Percentiles rank a stretch among this genome's conserved stretches.
Evolutionary conservation across 2,113 vertebrate species (phyloP).

Genomic region (Sciurus niger): DNA sequence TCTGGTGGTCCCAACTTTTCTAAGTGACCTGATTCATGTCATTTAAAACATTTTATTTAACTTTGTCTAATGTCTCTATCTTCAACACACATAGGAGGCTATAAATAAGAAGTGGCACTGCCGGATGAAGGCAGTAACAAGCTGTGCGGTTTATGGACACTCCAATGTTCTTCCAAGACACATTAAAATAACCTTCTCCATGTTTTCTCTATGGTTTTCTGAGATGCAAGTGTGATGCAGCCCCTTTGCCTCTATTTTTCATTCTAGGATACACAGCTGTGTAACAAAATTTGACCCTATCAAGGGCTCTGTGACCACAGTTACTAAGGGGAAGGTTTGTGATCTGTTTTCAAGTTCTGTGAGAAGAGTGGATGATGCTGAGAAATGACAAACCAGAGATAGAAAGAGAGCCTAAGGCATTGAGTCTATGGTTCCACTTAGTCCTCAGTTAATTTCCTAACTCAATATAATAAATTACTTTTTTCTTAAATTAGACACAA

Average conservation of each 20-base stretch:
- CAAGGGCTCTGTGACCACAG: background rate
- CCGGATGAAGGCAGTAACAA: background rate
- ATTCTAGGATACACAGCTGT: background rate
- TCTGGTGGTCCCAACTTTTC: background rate
- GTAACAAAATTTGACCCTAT: background rate
- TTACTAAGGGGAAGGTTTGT: background rate
- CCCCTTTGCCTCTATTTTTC: background rate
- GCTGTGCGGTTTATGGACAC: background rate
- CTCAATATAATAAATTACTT: background rate
- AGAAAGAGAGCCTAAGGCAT: background rate
- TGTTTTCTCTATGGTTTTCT: background rate
- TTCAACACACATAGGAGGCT: background rate
- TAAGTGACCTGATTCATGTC: background rate
- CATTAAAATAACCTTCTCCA: background rate
- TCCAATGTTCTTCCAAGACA: background rate
- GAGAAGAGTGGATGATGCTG: background rate
- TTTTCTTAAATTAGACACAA: background rate
- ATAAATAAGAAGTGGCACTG: background rate
- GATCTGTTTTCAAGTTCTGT: background rate
- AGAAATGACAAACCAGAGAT: background rate
- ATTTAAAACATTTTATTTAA: conserved; percentile 8
- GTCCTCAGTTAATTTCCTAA: background rate
- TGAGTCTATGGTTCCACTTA: background rate
- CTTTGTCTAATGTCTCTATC: background rate
- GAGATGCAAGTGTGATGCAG: background rate